These are phyloP conservation scores for Chrysomallon squamiferum DNA, from an alignment of 1,140 invertebrate species.

Conservation along the genomic window DNA sequence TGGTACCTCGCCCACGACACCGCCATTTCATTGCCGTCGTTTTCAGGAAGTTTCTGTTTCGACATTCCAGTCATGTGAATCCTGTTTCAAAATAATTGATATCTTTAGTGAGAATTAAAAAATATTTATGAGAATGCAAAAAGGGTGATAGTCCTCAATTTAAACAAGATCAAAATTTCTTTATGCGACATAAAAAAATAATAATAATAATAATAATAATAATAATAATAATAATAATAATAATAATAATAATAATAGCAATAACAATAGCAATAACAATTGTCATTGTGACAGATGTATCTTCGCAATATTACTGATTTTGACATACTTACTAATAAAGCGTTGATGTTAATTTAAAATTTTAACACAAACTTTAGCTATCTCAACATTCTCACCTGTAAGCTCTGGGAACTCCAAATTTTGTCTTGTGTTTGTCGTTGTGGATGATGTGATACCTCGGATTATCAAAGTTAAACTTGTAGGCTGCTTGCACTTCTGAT, in stretches of 20 bases:
- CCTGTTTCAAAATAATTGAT: not conserved
- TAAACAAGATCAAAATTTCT: too few relatives aligned
- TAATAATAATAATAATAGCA: not conserved
- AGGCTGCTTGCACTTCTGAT: slow-evolving; percentile 25
- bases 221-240: not conserved
- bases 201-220: not conserved
- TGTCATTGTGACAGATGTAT: not conserved
- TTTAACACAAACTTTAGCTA: not conserved
- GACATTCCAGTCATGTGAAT: slow-evolving; percentile 13
- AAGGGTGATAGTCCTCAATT: too few relatives aligned
- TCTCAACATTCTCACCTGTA: slow-evolving; percentile 18
- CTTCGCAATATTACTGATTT: not conserved
- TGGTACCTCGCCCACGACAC: slow-evolving; percentile 32
- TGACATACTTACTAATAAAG: not conserved
- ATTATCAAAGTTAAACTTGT: slow-evolving; percentile 32
- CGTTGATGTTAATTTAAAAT: not conserved
- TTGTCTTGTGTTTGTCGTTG: slow-evolving; percentile 28
- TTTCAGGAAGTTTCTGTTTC: slow-evolving; percentile 15
- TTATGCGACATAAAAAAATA: too few relatives aligned
- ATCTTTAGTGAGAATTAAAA: not conserved
- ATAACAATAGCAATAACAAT: not conserved
- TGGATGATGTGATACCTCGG: slow-evolving; percentile 40
- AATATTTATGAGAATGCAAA: too few relatives aligned
- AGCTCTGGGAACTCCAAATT: slow-evolving; percentile 19
- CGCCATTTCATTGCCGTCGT: slow-evolving; percentile 19